Evolutionary conservation across 2,113 vertebrate genomes (phyloP).

Genomic region (Xenopus laevis): DNA sequence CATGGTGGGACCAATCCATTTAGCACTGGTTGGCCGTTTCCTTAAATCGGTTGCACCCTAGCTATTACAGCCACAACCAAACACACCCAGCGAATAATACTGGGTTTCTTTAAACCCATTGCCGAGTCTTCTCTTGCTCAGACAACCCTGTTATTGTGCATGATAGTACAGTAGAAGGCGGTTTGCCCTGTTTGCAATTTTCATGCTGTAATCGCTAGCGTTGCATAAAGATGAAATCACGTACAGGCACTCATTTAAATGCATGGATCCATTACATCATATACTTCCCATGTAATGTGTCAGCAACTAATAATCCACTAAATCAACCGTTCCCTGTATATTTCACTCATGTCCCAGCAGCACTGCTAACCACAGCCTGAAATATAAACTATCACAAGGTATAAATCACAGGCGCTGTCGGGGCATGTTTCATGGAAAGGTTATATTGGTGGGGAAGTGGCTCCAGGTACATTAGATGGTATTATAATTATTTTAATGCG

Average conservation of each 20-base stretch:
- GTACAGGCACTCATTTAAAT: constrained; percentile 55
- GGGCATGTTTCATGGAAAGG: constrained; percentile 2
- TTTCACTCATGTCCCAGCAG: constrained; percentile 34
- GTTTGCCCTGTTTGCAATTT: too few relatives aligned
- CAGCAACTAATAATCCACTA: constrained; percentile 49
- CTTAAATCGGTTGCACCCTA: too few relatives aligned
- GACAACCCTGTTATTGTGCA: too few relatives aligned
- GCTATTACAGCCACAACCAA: too few relatives aligned
- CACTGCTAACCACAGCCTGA: constrained; percentile 3
- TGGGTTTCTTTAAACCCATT: too few relatives aligned
- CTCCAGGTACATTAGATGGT: constrained; percentile 16
- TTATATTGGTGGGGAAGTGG: not conserved
- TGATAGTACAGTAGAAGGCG: too few relatives aligned
- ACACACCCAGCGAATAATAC: too few relatives aligned
- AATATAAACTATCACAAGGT: not conserved
- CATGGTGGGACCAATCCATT: too few relatives aligned
- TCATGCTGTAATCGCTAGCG: too few relatives aligned
- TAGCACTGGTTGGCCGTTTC: too few relatives aligned
- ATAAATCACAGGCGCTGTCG: not conserved
- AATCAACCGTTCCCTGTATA: constrained; percentile 47
- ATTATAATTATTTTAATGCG: not conserved
- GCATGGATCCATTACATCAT: constrained; percentile 53
- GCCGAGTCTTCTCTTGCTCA: too few relatives aligned
- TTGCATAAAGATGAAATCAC: constrained; percentile 44
- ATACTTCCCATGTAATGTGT: constrained; percentile 41